Conservation (phyloP, 2,888 invertebrate species). For the Dryocosmus kuriphilus region DNA sequence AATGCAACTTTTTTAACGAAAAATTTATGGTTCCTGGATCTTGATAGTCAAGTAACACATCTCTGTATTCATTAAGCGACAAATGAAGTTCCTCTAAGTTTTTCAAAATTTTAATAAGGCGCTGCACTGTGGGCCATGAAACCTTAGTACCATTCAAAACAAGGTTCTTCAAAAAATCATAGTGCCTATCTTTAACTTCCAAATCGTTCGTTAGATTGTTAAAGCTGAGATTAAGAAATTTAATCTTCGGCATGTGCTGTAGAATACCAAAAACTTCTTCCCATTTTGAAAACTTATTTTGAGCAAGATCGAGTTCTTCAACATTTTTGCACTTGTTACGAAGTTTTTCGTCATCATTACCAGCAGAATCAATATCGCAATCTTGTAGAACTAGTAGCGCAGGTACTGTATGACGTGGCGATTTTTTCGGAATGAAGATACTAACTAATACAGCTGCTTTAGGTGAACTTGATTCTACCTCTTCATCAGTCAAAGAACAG, state of each 20-base stretch:
- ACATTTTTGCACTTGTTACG: slow-evolving; percentile 92
- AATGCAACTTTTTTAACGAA: slow-evolving; percentile 88
- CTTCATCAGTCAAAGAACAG: slow-evolving; percentile 80
- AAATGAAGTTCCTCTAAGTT: slow-evolving; percentile 94
- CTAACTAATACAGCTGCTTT: slow-evolving; percentile 85
- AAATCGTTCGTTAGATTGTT: slow-evolving; percentile 89
- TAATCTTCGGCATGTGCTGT: slow-evolving; percentile 91
- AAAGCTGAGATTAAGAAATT: slow-evolving; percentile 95
- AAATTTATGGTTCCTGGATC: slow-evolving; percentile 80
- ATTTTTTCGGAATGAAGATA: slow-evolving; percentile 91
- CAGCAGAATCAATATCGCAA: slow-evolving; percentile 94
- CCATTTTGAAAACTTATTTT: slow-evolving; percentile 94
- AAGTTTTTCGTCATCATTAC: slow-evolving; percentile 86
- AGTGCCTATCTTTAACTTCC: slow-evolving; percentile 76
- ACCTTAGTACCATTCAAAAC: slow-evolving; percentile 93
- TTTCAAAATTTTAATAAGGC: slow-evolving; percentile 86
- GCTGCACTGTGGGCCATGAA: slow-evolving; percentile 90
- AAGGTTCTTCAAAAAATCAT: slow-evolving; percentile 81
- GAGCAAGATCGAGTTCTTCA: slow-evolving; percentile 95
- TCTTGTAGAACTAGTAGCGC: slow-evolving; percentile 92
- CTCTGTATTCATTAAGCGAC: slow-evolving; percentile 92
- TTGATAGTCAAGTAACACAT: slow-evolving; percentile 82
- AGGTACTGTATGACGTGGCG: slow-evolving; percentile 87
- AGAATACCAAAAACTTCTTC: slow-evolving; percentile 93
- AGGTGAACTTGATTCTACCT: slow-evolving; percentile 78